Conservation (phyloP, 2,113 vertebrate species). For the Electrona antarctica region DNA sequence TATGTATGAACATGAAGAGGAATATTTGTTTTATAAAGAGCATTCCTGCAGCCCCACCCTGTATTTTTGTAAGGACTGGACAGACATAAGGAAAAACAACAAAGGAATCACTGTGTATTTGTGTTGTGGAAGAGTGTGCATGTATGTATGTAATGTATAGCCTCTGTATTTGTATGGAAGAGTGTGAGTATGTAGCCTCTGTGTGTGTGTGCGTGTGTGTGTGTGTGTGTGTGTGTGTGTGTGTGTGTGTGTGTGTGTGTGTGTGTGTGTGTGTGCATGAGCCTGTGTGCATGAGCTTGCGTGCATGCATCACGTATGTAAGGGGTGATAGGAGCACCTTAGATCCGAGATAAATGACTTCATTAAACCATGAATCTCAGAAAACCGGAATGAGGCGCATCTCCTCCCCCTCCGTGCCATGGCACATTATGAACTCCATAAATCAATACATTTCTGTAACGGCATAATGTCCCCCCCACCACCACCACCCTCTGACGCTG, state of each 20-base stretch:
- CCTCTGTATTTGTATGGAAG: too few relatives aligned
- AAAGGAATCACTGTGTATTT: too few relatives aligned
- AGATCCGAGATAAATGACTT: slow-evolving; percentile 82
- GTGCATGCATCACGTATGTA: slow-evolving; percentile 1
- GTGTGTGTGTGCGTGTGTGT: slow-evolving; percentile 3
- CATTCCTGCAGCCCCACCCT: too few relatives aligned
- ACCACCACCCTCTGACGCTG: slow-evolving; percentile 28
- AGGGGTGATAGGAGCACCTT: slow-evolving; percentile 55
- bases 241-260: slow-evolving; percentile 17
- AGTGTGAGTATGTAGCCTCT: not conserved
- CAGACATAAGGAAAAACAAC: too few relatives aligned
- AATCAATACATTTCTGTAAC: slow-evolving; percentile 75
- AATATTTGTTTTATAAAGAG: too few relatives aligned
- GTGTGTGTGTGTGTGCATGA: slow-evolving; percentile 18
- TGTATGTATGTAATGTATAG: too few relatives aligned
- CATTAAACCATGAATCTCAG: slow-evolving; percentile 76
- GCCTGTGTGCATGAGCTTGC: slow-evolving; percentile 2
- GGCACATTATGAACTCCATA: slow-evolving; percentile 77
- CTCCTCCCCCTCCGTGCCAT: slow-evolving; percentile 61
- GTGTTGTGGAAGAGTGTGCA: too few relatives aligned
- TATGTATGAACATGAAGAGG: too few relatives aligned
- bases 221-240: slow-evolving; percentile 8
- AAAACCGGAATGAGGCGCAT: slow-evolving; percentile 69
- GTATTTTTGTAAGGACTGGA: too few relatives aligned
- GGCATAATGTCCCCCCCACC: slow-evolving; percentile 41